Evolutionary conservation across 64 coral and sea anemone species (phyloP).

Genomic region (Anthopleura sola): DNA sequence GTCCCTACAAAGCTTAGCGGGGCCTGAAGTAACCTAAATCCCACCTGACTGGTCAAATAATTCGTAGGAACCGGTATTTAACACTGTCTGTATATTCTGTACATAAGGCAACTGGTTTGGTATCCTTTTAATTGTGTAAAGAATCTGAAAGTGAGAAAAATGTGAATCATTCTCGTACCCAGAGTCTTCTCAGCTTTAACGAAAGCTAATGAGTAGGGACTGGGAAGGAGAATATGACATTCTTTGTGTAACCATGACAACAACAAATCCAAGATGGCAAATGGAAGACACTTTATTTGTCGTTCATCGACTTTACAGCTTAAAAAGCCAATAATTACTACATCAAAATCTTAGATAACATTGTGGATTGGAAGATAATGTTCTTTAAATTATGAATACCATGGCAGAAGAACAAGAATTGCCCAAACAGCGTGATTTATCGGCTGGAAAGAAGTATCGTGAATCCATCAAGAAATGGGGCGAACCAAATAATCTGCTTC

Average conservation of each 20-base stretch:
- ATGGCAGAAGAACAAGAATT: conserved; percentile 16
- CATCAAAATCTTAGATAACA: background rate
- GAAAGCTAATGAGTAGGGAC: no score
- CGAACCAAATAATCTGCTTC: conserved; percentile 50
- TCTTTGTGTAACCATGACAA: conserved; percentile 5
- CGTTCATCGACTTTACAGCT: background rate
- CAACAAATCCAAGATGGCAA: conserved; percentile 4
- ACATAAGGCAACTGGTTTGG: no score
- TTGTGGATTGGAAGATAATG: background rate
- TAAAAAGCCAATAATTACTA: background rate
- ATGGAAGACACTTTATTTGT: background rate
- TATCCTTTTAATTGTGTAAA: no score
- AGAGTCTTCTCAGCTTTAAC: no score
- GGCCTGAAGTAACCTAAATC: no score
- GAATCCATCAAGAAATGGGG: conserved; percentile 75
- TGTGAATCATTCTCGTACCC: no score
- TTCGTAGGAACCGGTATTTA: no score
- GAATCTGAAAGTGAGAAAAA: no score
- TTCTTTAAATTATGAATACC: background rate
- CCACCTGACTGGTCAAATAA: no score
- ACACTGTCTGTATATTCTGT: no score
- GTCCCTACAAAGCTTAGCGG: no score
- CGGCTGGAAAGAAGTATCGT: conserved; percentile 76
- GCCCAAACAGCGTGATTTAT: conserved; percentile 64
- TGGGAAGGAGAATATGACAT: no score